Conservation (phyloP, 2,797 vertebrate genomes). For the Squalus acanthias region DNA sequence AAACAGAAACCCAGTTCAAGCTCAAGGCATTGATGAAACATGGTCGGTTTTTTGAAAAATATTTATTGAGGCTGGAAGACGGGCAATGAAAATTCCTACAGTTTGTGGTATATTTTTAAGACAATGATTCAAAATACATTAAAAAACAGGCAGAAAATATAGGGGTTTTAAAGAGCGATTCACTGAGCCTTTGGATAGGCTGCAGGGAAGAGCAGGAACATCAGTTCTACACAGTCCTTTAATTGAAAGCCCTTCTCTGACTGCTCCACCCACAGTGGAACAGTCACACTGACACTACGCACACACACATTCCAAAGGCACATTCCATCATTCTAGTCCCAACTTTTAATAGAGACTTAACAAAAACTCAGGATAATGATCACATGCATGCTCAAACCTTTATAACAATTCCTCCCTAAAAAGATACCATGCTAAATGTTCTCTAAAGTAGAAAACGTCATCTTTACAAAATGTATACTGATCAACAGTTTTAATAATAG, state of each 20-base stretch:
- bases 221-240: not conserved
- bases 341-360: not conserved
- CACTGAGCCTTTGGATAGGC: not conserved
- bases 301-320: not conserved
- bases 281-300: not conserved
- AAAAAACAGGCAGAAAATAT: not conserved
- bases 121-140: not conserved
- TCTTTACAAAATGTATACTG: constrained; percentile 21
- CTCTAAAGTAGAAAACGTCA: not conserved
- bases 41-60: not conserved
- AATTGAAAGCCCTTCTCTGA: not conserved
- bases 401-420: not conserved
- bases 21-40: not conserved
- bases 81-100: not conserved
- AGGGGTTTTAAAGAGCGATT: not conserved
- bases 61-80: constrained; percentile 17
- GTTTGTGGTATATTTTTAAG: not conserved
- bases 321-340: not conserved
- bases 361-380: not conserved
- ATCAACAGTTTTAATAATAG: constrained; percentile 28
- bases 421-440: constrained; percentile 11
- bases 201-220: not conserved
- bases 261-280: not conserved
- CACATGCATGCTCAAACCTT: too few species aligned
- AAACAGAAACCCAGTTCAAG: not conserved